Percentiles rank a stretch among this genome's conserved stretches.
phyloP scores from a whole-genome alignment of 1,140 invertebrate species.

The Neodiprion pinetum region DNA sequence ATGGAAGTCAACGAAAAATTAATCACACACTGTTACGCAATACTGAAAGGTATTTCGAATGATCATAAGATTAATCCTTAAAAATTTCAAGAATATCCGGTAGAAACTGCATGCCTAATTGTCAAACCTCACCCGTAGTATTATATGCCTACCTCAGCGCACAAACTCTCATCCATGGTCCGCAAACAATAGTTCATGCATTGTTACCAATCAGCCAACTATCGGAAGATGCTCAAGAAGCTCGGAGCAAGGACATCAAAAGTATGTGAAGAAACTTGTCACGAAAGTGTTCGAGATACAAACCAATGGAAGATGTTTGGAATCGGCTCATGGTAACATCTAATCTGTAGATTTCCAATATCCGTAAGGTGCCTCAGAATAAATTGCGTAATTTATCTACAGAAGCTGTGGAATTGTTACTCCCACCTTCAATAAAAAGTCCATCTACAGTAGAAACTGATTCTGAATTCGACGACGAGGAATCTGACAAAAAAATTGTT shows the following conservation, averaged over 20 bases:
- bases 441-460: too few relatives aligned
- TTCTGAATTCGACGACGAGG: too few relatives aligned
- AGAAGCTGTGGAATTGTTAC: too few relatives aligned
- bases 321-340: conserved; percentile 25
- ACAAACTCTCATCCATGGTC: conserved; percentile 35
- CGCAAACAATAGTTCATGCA: conserved; percentile 33
- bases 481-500: too few relatives aligned
- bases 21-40: conserved; percentile 36
- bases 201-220: conserved; percentile 34
- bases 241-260: conserved; percentile 39
- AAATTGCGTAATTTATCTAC: too few relatives aligned
- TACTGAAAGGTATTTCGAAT: conserved; percentile 37
- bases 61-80: conserved; percentile 32
- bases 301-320: conserved; percentile 31
- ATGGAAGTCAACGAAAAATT: conserved; percentile 40
- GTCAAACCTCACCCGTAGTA: conserved; percentile 35
- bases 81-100: conserved; percentile 32
- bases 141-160: conserved; percentile 32
- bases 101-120: conserved; percentile 26
- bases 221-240: conserved; percentile 47
- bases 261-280: conserved; percentile 19
- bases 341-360: background rate
- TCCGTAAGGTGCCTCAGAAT: too few relatives aligned
- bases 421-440: too few relatives aligned
- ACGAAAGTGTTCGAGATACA: conserved; percentile 20